Conservation (phyloP, 2,797 vertebrate species). For the Sebastes minor region DNA sequence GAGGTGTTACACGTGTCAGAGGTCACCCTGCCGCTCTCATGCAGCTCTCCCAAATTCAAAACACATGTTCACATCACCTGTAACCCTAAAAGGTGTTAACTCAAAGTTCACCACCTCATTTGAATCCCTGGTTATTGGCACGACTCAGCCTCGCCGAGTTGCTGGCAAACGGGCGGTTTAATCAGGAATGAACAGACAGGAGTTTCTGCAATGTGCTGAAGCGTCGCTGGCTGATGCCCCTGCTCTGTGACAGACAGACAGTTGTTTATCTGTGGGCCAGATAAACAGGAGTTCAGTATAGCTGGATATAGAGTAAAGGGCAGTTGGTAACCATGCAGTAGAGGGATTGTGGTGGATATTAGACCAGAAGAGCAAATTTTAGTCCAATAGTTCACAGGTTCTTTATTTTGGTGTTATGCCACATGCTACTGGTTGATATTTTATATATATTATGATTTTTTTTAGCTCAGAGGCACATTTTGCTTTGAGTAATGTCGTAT, state of each 20-base stretch:
- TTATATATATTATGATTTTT: conserved; percentile 4
- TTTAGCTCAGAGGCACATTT: conserved; percentile 21
- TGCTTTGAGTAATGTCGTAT: conserved; percentile 6
- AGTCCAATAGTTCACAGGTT: background rate
- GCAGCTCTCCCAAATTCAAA: conserved; percentile 51
- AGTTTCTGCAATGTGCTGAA: background rate
- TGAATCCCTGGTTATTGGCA: conserved; percentile 18
- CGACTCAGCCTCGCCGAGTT: conserved; percentile 17
- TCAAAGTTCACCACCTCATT: conserved; percentile 67
- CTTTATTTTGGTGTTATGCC: conserved; percentile 17
- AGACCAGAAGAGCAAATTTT: conserved; percentile 17
- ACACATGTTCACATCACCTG: conserved; percentile 64
- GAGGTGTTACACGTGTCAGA: conserved; percentile 75
- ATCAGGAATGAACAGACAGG: conserved; percentile 7
- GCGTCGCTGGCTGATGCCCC: conserved; percentile 11
- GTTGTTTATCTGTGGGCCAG: conserved; percentile 33
- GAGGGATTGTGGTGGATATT: background rate
- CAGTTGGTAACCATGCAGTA: conserved; percentile 4
- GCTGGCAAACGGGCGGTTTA: background rate
- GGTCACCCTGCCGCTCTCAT: conserved; percentile 56
- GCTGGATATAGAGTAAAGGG: conserved; percentile 11
- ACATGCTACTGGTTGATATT: conserved; percentile 10
- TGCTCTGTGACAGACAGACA: conserved; percentile 14
- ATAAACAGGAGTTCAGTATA: conserved; percentile 19
- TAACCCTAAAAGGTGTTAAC: conserved; percentile 71